Percentiles rank a stretch among this genome's conserved stretches.
phyloP scores from a whole-genome alignment of 2,888 invertebrate species.

The Oligia strigilis region DNA sequence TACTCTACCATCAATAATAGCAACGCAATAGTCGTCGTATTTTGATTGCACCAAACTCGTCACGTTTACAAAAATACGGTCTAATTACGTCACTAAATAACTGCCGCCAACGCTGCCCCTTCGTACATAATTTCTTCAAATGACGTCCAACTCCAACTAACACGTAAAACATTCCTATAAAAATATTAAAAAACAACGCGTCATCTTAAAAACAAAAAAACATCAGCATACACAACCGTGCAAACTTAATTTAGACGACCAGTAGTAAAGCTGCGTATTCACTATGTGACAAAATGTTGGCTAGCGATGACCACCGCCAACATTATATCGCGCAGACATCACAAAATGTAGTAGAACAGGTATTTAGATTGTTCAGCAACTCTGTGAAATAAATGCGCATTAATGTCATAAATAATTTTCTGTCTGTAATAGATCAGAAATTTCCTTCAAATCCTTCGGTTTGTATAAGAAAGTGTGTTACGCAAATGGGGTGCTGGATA shows the following conservation, averaged over 20 bases:
- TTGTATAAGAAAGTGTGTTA: not conserved
- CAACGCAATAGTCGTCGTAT: not conserved
- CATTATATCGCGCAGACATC: not conserved
- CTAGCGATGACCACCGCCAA: not conserved
- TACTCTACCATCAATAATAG: not conserved
- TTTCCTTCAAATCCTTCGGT: no score
- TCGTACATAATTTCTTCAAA: slow-evolving; percentile 45
- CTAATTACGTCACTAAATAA: slow-evolving; percentile 37
- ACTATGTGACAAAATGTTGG: slow-evolving; percentile 29
- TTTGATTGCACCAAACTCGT: slow-evolving; percentile 21
- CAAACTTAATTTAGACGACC: slow-evolving; percentile 61
- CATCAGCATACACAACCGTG: slow-evolving; percentile 29
- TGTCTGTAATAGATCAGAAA: no score
- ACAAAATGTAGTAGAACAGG: slow-evolving; percentile 37
- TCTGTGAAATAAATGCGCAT: slow-evolving; percentile 17
- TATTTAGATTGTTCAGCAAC: slow-evolving; percentile 30
- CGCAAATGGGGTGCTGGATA: not conserved
- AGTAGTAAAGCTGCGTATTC: slow-evolving; percentile 39
- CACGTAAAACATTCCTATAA: slow-evolving; percentile 58
- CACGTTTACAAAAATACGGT: slow-evolving; percentile 9
- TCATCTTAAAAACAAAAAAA: slow-evolving; percentile 51
- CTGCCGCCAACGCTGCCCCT: slow-evolving; percentile 31
- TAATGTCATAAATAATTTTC: slow-evolving; percentile 42
- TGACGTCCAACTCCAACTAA: slow-evolving; percentile 54
- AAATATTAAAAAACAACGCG: slow-evolving; percentile 60